Percentiles rank a stretch among this genome's conserved stretches.
phyloP scores from a whole-genome alignment of 92 coral and sea anemone genomes.

The Porites rus region DNA sequence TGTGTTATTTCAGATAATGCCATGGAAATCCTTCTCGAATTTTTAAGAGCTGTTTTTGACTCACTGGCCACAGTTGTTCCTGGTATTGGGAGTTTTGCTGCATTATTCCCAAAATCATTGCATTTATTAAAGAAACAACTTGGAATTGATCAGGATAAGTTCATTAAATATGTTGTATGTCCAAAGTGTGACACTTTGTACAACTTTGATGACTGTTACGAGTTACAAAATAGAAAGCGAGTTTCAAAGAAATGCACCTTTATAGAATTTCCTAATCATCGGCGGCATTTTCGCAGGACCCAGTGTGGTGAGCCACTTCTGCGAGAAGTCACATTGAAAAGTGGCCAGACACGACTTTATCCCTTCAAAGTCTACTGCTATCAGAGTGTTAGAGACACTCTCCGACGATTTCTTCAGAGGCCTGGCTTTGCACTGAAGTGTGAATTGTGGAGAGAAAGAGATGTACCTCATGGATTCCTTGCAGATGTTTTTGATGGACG shows the following conservation, averaged over 20 bases:
- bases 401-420: conserved; percentile 41
- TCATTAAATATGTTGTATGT: conserved; percentile 75
- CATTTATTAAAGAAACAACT: conserved; percentile 56
- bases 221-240: conserved; percentile 20
- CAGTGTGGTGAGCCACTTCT: conserved; percentile 61
- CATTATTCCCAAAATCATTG: conserved; percentile 41
- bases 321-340: conserved; percentile 58
- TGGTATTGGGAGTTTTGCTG: conserved; percentile 44
- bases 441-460: conserved; percentile 68
- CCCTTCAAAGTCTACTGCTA: conserved; percentile 72
- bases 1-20: conserved; percentile 83
- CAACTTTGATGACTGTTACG: conserved; percentile 67
- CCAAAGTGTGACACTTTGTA: conserved; percentile 64
- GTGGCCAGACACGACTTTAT: conserved; percentile 57
- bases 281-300: conserved; percentile 63
- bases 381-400: conserved; percentile 56
- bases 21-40: conserved; percentile 56
- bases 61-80: conserved; percentile 54
- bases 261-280: conserved; percentile 61
- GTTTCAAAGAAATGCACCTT: conserved; percentile 50
- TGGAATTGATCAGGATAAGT: conserved; percentile 69
- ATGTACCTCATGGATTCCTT: conserved; percentile 53
- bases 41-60: conserved; percentile 52
- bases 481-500: conserved; percentile 76
- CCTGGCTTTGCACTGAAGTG: conserved; percentile 56